These are phyloP conservation scores for Anabacerthia variegaticeps DNA, from an alignment of 2,797 vertebrate species.

Conservation along the genomic window DNA sequence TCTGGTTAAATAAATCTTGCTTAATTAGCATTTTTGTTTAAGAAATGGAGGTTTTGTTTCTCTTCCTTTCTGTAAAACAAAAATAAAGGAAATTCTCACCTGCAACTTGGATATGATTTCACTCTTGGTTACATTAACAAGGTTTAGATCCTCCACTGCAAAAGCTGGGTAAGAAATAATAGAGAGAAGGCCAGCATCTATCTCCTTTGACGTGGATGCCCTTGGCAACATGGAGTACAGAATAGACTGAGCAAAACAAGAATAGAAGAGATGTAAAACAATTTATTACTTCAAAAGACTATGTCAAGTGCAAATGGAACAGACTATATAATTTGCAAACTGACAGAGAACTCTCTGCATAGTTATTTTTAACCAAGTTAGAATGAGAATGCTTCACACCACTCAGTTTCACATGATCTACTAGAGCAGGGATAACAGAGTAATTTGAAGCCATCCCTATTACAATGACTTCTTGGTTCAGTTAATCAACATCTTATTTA, in stretches of 20 bases:
- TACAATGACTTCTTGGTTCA: accelerated
- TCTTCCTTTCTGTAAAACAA: neutral
- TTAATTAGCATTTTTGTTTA: neutral
- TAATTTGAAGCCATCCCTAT: neutral
- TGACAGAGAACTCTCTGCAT: neutral
- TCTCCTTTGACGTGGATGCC: slow-evolving; percentile 97
- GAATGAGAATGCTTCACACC: neutral
- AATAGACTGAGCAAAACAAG: slow-evolving; percentile 86
- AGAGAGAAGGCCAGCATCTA: slow-evolving; percentile 95
- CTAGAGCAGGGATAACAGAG: neutral
- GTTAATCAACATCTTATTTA: neutral
- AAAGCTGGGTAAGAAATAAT: slow-evolving; percentile 98
- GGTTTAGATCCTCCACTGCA: slow-evolving; percentile 91
- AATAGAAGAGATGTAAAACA: neutral
- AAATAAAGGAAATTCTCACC: slow-evolving; percentile 74
- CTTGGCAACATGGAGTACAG: slow-evolving; percentile 96
- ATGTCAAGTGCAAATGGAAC: neutral
- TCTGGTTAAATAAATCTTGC: neutral
- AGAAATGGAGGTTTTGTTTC: neutral
- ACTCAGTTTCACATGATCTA: neutral
- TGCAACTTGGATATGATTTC: slow-evolving; percentile 96
- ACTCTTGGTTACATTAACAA: slow-evolving; percentile 92
- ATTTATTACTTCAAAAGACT: neutral
- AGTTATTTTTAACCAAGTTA: neutral
- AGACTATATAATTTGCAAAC: neutral